phyloP scores from a whole-genome alignment of 2,113 vertebrate genomes.

The Notiomystis cincta region DNA sequence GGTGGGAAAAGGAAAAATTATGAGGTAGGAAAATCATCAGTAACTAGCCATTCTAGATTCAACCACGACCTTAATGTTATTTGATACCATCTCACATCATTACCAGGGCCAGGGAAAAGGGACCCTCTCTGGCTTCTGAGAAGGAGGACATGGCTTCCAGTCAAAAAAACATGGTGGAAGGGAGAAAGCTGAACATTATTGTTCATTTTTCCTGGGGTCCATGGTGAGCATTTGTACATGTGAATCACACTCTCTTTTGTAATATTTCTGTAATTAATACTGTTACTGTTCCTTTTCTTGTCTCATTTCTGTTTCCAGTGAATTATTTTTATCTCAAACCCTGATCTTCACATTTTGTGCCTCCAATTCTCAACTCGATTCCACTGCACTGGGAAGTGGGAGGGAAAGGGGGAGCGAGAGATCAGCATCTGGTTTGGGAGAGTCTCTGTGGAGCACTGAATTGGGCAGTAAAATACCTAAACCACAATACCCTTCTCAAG shows the following conservation, averaged over 20 bases:
- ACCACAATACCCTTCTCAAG: not conserved
- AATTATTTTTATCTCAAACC: not conserved
- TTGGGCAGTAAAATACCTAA: not conserved
- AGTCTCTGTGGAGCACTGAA: not conserved
- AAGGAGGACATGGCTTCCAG: not conserved
- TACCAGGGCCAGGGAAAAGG: not conserved
- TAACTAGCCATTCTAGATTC: not conserved
- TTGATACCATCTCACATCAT: not conserved
- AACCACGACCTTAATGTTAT: not conserved
- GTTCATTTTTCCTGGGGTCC: not conserved
- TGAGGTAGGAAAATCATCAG: not conserved
- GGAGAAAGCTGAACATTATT: not conserved
- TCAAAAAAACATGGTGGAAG: not conserved
- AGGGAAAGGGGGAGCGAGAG: rapidly evolving
- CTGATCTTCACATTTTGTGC: not conserved
- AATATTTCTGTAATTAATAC: not conserved
- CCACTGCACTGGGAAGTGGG: not conserved
- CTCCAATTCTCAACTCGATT: not conserved
- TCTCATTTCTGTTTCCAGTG: not conserved
- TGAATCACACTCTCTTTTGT: not conserved
- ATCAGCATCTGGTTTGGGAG: not conserved
- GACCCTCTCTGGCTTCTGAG: not conserved
- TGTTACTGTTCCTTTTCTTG: not conserved
- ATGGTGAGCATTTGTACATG: not conserved
- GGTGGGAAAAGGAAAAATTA: not conserved